Evolutionary conservation across 2,113 vertebrate species (phyloP), one percentile per base, ranked within the genome.

Genomic region (Peromyscus maniculatus): DNA sequence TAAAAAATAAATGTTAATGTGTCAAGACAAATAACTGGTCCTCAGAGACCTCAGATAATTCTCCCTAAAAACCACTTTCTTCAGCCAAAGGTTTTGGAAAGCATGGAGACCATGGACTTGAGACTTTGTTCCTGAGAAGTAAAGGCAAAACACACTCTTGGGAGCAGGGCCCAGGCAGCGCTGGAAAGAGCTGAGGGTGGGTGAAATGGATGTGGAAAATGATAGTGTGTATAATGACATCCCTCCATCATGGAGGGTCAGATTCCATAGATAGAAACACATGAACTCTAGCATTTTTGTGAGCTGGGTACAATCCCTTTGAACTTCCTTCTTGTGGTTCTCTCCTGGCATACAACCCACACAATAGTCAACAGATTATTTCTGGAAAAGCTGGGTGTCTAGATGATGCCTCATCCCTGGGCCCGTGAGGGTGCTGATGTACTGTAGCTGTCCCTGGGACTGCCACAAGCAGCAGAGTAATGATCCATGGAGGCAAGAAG

Each of bases 11-110:
- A 96, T 95, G 91, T 91, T 92, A 95, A 43, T 64, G 31, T 89
- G 90, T 97, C 96, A 95, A 95, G 93, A 97, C 94, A 95, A 97
- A 97, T 90, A 95, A 97, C 91, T 93, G 78, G 43, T 74, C 93
- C 95, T 77, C 62, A 17, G 57, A 93, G 90, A 87, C 93, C 87
- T 87, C 12, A 78, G 91, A 78, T 79, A 92, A 1, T 84, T 96
- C 66, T 86, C 93, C 93, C 93, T 90, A 87, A 97, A 97, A 93
- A 57, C 83, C 52, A 52, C 59, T 94, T 97, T 93, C 74, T 77
- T 93, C 69, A 31, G 87, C 83, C 67, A 92, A 71, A 49, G 10
- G 52, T 83, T 95, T 91, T 59, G 67, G 67, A 28, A 89, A 95
- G 49, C 36, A 21, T 17, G 74, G 90, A 87, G 64, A 79, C 78